These are phyloP conservation scores for Sabellastarte sp. DNA, from an alignment of 2,888 invertebrate genomes.

Conservation along the genomic window DNA sequence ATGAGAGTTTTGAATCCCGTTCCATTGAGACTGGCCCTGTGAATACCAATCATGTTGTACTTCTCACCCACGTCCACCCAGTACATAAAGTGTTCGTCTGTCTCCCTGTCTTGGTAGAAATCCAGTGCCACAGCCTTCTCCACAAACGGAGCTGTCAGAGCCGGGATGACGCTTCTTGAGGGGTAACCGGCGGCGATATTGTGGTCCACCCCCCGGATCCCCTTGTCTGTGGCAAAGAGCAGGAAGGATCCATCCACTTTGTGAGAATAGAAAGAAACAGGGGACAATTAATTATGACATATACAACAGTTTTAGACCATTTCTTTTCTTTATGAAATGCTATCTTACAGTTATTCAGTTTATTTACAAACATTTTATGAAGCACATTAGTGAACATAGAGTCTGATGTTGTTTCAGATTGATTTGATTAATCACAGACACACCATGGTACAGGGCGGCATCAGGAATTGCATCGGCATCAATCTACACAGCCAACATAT, in stretches of 20 bases:
- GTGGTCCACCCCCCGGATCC: slow-evolving; percentile 79
- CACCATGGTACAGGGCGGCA: too few relatives aligned
- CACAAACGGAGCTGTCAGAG: slow-evolving; percentile 73
- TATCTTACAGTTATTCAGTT: too few relatives aligned
- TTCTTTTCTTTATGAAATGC: too few relatives aligned
- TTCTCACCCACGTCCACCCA: slow-evolving; percentile 73
- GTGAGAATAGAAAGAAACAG: too few relatives aligned
- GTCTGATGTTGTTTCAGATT: too few relatives aligned
- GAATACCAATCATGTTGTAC: slow-evolving; percentile 68
- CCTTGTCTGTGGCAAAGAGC: slow-evolving; percentile 67
- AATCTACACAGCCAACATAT: too few relatives aligned
- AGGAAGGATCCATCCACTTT: slow-evolving; percentile 79
- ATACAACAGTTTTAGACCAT: too few relatives aligned
- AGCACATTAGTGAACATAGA: too few relatives aligned
- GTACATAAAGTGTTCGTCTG: slow-evolving; percentile 68
- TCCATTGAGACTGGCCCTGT: slow-evolving; percentile 68
- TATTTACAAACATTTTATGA: too few relatives aligned
- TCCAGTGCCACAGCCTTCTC: slow-evolving; percentile 73
- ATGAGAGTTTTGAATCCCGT: slow-evolving; percentile 73
- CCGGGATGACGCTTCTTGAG: slow-evolving; percentile 76
- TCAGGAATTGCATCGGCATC: too few relatives aligned
- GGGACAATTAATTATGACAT: too few relatives aligned
- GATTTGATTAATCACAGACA: too few relatives aligned
- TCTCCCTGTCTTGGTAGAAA: slow-evolving; percentile 54
- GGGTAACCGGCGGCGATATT: slow-evolving; percentile 65